Conservation (phyloP, 1,140 invertebrate species). For the Eubasilissa regina region DNA sequence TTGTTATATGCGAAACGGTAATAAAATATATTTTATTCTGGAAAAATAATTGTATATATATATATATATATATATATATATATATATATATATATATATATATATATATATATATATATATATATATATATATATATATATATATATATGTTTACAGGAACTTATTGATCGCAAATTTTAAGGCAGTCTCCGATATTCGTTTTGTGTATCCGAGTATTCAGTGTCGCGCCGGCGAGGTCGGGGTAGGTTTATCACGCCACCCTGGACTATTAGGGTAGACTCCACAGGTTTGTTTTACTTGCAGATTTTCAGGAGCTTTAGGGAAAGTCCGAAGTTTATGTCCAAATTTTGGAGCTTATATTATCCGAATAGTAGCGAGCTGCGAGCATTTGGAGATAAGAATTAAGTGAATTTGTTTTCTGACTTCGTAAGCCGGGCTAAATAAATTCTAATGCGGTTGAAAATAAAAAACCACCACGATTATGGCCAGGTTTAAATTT, state of each 20-base stretch:
- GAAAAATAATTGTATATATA: too few relatives aligned
- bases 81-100: too few relatives aligned
- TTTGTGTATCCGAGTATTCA: too few relatives aligned
- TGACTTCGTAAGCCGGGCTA: constrained; percentile 6
- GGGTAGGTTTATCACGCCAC: background rate
- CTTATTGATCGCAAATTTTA: too few relatives aligned
- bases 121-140: too few relatives aligned
- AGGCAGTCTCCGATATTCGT: too few relatives aligned
- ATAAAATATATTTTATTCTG: too few relatives aligned
- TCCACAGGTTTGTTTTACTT: constrained; percentile 58
- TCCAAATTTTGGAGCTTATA: constrained; percentile 35
- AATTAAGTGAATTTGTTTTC: constrained; percentile 38
- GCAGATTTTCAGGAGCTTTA: constrained; percentile 48
- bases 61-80: too few relatives aligned
- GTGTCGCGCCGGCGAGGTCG: too few relatives aligned
- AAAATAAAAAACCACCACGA: background rate
- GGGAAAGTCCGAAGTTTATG: constrained; percentile 46
- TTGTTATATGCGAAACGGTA: too few relatives aligned
- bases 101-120: too few relatives aligned
- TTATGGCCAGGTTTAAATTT: background rate
- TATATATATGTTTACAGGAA: too few relatives aligned
- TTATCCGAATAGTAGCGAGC: background rate
- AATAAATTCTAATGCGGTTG: background rate
- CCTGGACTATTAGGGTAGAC: constrained; percentile 12
- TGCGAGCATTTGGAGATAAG: constrained; percentile 19